These are phyloP conservation scores for Tanytarsus gracilentus DNA, from an alignment of 2,888 invertebrate species.

Conservation along the genomic window DNA sequence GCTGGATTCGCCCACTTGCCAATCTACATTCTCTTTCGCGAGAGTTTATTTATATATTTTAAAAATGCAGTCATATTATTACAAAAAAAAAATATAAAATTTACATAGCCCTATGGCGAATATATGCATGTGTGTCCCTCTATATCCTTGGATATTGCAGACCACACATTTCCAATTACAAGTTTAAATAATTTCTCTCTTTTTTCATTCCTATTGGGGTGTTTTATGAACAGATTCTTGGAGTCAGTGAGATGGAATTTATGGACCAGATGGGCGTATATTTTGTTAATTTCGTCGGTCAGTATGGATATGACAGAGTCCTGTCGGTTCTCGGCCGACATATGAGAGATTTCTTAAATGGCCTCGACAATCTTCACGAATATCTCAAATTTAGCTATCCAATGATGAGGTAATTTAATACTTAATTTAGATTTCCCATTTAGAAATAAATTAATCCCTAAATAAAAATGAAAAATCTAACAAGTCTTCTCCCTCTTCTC, in stretches of 20 bases:
- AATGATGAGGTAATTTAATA: constrained; percentile 45
- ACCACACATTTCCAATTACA: too few species aligned
- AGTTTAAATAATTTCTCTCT: too few species aligned
- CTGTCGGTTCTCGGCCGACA: constrained; percentile 83
- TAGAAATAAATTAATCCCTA: not conserved
- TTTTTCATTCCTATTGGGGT: too few species aligned
- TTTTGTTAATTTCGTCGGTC: constrained; percentile 87
- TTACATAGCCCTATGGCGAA: too few species aligned
- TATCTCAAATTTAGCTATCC: constrained; percentile 95
- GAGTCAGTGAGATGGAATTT: constrained; percentile 79
- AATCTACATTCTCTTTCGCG: too few species aligned
- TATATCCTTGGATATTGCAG: too few species aligned
- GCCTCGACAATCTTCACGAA: constrained; percentile 92
- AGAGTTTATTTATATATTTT: too few species aligned
- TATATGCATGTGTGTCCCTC: too few species aligned
- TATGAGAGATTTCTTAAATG: constrained; percentile 92
- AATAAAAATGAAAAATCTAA: not conserved
- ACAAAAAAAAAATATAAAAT: too few species aligned
- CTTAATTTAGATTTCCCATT: not conserved
- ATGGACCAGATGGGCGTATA: constrained; percentile 92
- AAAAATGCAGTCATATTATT: too few species aligned
- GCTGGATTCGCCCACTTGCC: too few species aligned
- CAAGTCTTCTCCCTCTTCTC: not conserved
- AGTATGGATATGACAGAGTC: constrained; percentile 90
- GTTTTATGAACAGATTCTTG: constrained; percentile 56